These are phyloP conservation scores for Lasioglossum figueresi DNA, from an alignment of 2,888 invertebrate genomes.

Conservation along the genomic window DNA sequence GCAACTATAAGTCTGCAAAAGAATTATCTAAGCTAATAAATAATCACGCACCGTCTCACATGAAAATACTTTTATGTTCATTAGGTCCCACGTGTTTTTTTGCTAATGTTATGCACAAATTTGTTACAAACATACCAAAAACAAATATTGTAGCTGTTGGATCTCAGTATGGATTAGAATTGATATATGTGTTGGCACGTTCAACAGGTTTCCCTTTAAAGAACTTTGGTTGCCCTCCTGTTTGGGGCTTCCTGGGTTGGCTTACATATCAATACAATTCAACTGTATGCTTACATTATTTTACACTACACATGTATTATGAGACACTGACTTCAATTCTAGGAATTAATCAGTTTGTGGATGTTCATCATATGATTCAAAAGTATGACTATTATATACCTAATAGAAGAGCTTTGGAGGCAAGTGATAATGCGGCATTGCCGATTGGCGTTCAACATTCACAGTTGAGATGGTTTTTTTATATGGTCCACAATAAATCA, in stretches of 20 bases:
- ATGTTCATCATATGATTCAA: conserved; percentile 85
- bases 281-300: neutral
- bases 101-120: conserved; percentile 85
- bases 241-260: conserved; percentile 86
- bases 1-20: conserved; percentile 81
- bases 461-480: conserved; percentile 86
- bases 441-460: conserved; percentile 85
- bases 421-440: conserved; percentile 84
- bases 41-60: conserved; percentile 83
- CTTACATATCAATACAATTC: conserved; percentile 7
- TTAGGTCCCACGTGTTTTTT: conserved; percentile 86
- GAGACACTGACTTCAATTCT: conserved; percentile 16
- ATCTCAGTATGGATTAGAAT: conserved; percentile 86
- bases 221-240: conserved; percentile 86
- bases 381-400: conserved; percentile 85
- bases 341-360: conserved; percentile 86
- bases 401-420: conserved; percentile 84
- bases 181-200: conserved; percentile 75
- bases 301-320: neutral
- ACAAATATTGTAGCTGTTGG: conserved; percentile 86
- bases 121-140: conserved; percentile 82
- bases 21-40: conserved; percentile 85
- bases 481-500: conserved; percentile 84
- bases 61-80: conserved; percentile 86
- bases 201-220: conserved; percentile 83